A percentile compares a stretch with the other conserved stretches of the same genome.
phyloP scores from a whole-genome alignment of 2,797 vertebrate species.

The Nyctalus aviator region DNA sequence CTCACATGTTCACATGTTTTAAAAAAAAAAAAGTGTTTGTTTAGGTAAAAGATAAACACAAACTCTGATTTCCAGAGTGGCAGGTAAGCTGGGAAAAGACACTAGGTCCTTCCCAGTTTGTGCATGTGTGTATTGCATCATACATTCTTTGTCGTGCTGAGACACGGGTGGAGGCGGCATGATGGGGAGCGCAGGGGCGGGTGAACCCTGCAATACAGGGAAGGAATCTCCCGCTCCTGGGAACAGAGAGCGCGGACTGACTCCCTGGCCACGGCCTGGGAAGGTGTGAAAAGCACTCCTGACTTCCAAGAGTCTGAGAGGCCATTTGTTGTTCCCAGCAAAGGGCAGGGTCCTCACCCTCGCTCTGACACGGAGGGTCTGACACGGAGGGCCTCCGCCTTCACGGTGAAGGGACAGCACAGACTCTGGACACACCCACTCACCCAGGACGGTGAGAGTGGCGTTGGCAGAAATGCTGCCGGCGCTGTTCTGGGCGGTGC shows the following conservation, averaged over 20 bases:
- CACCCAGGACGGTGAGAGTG: constrained; percentile 96
- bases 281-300: accelerated
- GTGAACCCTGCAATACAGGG: not conserved
- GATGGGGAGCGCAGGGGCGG: accelerated
- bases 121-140: not conserved
- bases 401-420: accelerated
- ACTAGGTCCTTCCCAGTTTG: not conserved
- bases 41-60: not conserved
- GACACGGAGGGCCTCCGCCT: not conserved
- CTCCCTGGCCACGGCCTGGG: not conserved
- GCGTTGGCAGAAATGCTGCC: constrained; percentile 96
- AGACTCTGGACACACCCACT: constrained; percentile 60
- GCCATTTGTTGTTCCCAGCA: not conserved
- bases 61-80: not conserved
- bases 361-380: not conserved
- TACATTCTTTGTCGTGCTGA: not conserved
- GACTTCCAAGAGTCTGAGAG: not conserved
- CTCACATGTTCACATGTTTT: not conserved
- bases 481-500: constrained; percentile 96
- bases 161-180: not conserved
- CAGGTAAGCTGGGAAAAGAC: not conserved
- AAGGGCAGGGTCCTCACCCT: not conserved
- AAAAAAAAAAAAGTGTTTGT: not conserved
- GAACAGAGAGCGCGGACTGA: not conserved
- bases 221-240: not conserved